Base-by-base conservation (phyloP, 2,797 vertebrate genomes). In the Psittacula derbiana region DNA sequence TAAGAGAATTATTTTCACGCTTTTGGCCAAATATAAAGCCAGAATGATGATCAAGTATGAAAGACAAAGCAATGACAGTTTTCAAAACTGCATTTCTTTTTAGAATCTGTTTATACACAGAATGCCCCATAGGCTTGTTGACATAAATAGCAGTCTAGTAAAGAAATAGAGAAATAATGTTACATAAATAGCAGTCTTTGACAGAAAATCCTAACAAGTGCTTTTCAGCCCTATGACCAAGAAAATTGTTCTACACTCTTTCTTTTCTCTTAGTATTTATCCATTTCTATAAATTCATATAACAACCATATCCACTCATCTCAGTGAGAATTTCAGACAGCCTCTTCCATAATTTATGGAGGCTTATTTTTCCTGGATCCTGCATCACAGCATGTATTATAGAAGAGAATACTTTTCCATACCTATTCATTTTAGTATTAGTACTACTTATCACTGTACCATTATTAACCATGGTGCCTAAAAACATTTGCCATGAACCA, bases 201-300 rank as follows among this genome's bases (percentile, higher is more conserved):
- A 55, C 11, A 60, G 40, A 86, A 72, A 38, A 80, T 44, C 20
- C 17, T 67, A 82, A 31, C 2, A 76, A 27, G 10, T 13, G 4
- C 40, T 86, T 81, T 89, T 58, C 43, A 75, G 16, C 2, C 11
- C 10, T 33, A 24, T 64, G 16, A 53, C 23, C 19, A 85, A 55
- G 15, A 80, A 25, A 27, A 31, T 60, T 46, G 2, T 0, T 65
- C 5, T 28, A 52, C 1, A 1, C 1, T 11, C 40, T 18, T 38
- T 57, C 23, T 58, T 41, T 71, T 60, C 17, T 11, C 18, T 30
- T 7, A 27, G 1, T 21, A 5, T 53, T 69, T 85, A 38, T 43
- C 7, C 1, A 4, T 84, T 85, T 89, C 12, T 43, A 12, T 40
- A 47, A 85, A 80, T 53, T 36, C 21, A 23, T 70, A 3, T 36